phyloP scores from a whole-genome alignment of 1,140 invertebrate genomes.

The Drosophila murphyi region DNA sequence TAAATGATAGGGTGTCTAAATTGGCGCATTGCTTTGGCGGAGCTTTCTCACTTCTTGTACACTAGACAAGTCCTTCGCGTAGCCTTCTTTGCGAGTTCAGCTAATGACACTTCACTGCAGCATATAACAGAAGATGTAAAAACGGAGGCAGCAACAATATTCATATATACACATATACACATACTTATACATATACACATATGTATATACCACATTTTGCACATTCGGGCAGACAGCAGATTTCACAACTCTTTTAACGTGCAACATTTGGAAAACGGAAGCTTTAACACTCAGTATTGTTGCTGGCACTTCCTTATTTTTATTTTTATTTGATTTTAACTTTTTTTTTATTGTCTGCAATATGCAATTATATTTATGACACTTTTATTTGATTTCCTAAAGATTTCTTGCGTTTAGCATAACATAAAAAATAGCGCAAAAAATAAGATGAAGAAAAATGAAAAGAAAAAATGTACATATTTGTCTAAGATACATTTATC shows the following conservation, averaged over 20 bases:
- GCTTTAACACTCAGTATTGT: not conserved
- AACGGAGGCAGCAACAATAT: conserved; percentile 18
- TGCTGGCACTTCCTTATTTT: conserved; percentile 15
- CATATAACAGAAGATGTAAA: conserved; percentile 33
- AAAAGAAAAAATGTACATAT: conserved; percentile 27
- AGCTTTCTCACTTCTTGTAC: not conserved
- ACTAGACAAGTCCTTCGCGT: conserved; percentile 14
- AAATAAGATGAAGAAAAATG: not conserved
- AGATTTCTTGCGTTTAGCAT: conserved; percentile 73
- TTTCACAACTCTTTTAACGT: conserved; percentile 1
- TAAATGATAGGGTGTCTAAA: conserved; percentile 14
- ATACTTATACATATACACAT: conserved; percentile 5
- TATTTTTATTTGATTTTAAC: conserved; percentile 33
- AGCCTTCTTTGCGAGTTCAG: conserved; percentile 25
- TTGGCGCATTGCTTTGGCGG: conserved; percentile 10
- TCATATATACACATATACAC: too few relatives aligned
- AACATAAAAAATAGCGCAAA: conserved; percentile 20
- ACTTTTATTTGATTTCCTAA: conserved; percentile 75
- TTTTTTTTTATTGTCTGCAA: conserved; percentile 49
- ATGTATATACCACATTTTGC: not conserved
- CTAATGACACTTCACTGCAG: conserved; percentile 66
- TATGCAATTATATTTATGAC: conserved; percentile 78
- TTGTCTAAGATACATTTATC: conserved; percentile 57
- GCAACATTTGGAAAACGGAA: conserved; percentile 18
- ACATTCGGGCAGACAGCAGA: not conserved